Base-by-base conservation (phyloP, 2,797 vertebrate genomes). In the Lithobates pipiens region DNA sequence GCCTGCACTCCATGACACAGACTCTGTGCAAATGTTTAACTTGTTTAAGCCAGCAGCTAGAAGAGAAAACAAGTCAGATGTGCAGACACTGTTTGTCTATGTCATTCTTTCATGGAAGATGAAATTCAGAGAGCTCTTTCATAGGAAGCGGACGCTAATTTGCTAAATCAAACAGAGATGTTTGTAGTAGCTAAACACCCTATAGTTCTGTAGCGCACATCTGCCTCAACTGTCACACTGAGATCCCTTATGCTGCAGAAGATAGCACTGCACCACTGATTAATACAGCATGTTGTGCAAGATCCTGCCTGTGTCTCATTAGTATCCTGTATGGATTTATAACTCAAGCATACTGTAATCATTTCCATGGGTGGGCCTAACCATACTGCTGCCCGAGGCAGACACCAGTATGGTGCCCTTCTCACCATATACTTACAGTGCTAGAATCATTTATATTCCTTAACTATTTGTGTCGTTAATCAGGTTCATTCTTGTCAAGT, bases 141-240 rank as follows among this genome's bases (percentile, higher is more conserved):
- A 42, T 21, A 68, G 57, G 61, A 79, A 83, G n/a, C 42, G 25
- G 67, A 78, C 44, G 10, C 67, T 78, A 78, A 86, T 86, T 83
- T 86, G 29, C 75, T 68, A 86, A 77, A 36, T 82, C 79, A 86
- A 86, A 86, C 75, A 83, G 18, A 82, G 29, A 72, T 68, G 80
- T 82, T 86, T 77, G 73, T 39, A 42, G 36, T 77, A 71, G 72
- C 34, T 76, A 39, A 86, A 77, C 80, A 57, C 57, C 67, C 67
- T 5, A 34, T 63, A 36, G 68, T 67, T 77, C 85, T 82, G 34
- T 81, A 63, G 75, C 72, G 39, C 65, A 57, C 65, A 71, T 80
- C 77, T 76, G 71, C 6, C 67, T 54, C 27, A 44, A 61, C 63
- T 76, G 32, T 63, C 75, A 73, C 16, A 79, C 76, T 84, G 76